Conservation (phyloP, 2,888 invertebrate species). For the Drosophila nigricruria region DNA sequence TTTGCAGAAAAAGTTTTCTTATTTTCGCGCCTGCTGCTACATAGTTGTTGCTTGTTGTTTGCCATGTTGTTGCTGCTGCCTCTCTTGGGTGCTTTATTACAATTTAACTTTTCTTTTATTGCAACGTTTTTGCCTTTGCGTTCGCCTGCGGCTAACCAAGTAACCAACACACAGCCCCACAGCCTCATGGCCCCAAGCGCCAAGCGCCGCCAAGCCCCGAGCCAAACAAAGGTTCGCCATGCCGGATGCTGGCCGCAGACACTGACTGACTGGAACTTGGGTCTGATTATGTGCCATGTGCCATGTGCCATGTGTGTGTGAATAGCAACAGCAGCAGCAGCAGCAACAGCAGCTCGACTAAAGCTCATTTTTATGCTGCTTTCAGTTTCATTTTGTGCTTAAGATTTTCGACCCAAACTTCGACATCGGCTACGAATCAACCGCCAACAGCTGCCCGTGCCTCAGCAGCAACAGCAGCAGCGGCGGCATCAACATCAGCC, state of each 20-base stretch:
- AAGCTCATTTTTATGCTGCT: conserved; percentile 57
- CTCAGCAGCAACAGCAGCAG: background rate
- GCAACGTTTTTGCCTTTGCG: conserved; percentile 67
- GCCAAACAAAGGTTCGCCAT: conserved; percentile 30
- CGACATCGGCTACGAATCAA: conserved; percentile 11
- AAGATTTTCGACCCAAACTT: conserved; percentile 41
- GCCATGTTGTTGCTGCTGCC: conserved; percentile 34
- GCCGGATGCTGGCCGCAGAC: conserved; percentile 33
- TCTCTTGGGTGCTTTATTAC: conserved; percentile 75
- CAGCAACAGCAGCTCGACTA: conserved; percentile 18
- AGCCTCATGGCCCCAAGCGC: conserved; percentile 9
- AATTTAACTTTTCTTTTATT: conserved; percentile 80
- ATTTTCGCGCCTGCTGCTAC: conserved; percentile 67
- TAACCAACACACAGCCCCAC: conserved; percentile 32
- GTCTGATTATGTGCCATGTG: conserved; percentile 56
- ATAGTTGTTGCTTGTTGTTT: conserved; percentile 34
- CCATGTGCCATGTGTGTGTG: conserved; percentile 20
- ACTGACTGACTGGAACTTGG: conserved; percentile 43
- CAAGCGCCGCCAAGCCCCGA: conserved; percentile 19
- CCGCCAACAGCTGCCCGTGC: conserved; percentile 25
- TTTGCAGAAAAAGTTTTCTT: conserved; percentile 62
- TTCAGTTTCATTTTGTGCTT: conserved; percentile 48
- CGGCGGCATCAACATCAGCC: background rate
- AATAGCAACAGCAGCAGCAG: conserved; percentile 18
- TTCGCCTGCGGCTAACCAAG: conserved; percentile 63